phyloP scores from a whole-genome alignment of 2,888 invertebrate genomes.

The Brenthis ino region DNA sequence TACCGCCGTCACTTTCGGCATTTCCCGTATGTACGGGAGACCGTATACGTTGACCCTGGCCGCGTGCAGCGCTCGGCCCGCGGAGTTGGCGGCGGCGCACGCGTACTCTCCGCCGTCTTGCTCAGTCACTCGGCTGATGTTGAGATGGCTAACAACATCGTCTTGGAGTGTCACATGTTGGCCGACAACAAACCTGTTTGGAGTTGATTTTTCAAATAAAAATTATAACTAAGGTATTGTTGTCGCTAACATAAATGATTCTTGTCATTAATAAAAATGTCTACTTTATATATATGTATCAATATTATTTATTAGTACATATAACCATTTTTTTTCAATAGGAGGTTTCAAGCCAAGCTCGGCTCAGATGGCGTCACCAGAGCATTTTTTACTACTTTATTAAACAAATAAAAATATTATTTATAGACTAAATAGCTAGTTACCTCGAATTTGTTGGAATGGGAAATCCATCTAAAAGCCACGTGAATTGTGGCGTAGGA shows the following conservation, averaged over 20 bases:
- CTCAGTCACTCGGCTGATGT: constrained; percentile 92
- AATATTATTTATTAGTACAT: too few relatives aligned
- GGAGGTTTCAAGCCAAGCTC: too few relatives aligned
- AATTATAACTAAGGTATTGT: not conserved
- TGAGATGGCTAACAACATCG: constrained; percentile 95
- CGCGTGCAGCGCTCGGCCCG: constrained; percentile 90
- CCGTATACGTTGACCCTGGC: constrained; percentile 95
- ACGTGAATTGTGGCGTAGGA: constrained; percentile 95
- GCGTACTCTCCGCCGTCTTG: constrained; percentile 96
- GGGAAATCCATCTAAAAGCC: constrained; percentile 94
- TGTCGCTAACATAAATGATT: not conserved
- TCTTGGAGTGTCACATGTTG: constrained; percentile 96
- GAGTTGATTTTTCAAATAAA: constrained; percentile 20
- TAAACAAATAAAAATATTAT: not conserved
- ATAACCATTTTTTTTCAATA: too few relatives aligned
- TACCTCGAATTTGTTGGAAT: constrained; percentile 88
- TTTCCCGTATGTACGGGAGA: constrained; percentile 91
- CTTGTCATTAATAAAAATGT: too few relatives aligned
- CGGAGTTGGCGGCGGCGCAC: constrained; percentile 91
- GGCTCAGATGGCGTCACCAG: too few relatives aligned
- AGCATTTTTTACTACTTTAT: too few relatives aligned
- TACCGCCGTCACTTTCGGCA: constrained; percentile 94
- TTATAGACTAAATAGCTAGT: constrained; percentile 34
- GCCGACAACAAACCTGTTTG: constrained; percentile 90
- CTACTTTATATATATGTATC: too few relatives aligned